Evolutionary conservation across 2,797 vertebrate genomes (phyloP), one percentile per base, ranked within the genome.

Genomic region (Otolemur crassicaudatus): DNA sequence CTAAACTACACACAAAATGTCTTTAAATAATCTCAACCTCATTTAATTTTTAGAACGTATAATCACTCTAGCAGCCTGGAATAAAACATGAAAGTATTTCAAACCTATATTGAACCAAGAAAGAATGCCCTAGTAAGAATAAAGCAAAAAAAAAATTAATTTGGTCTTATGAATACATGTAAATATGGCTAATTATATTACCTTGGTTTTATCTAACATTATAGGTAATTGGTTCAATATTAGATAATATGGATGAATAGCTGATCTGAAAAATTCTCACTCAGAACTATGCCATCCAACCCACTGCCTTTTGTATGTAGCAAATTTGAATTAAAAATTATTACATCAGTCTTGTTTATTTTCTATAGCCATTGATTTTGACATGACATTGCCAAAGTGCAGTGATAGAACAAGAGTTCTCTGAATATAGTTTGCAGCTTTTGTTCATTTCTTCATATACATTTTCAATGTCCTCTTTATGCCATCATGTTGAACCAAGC

Each of bases 1-100:
- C 89, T 93, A 94, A 97, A 95, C 61, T 63, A 63, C 95, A 95
- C 94, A 95, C 43, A 93, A 95, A 95, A 96, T 19, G 83, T 87
- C 73, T 93, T 97, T 95, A 97, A 97, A 97, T 97, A 98, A 98
- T 97, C 72, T 95, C 83, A 80, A 97, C 76, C 81, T 97, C 90
- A 27, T 95, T 95, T 96, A 27, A 86, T 96, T 96, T 97, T 95
- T 94, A 95, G 96, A 92, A 81, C 27, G n/a, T 87, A 75, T 9
- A 92, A 40, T 96, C 95, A 97, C 60, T 98, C 81, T 95, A 94
- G 60, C 22, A 97, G 77, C 23, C 22, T 95, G 7, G 61, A 77
- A 88, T 97, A 97, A 87, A 49, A 95, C 81, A 60, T 17, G 58
- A 81, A 95, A 92, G 58, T 67, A 90, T 25, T 97, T 95, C 61